Base-by-base conservation (phyloP, 2,888 invertebrate genomes). In the Tryphoninae sp. region DNA sequence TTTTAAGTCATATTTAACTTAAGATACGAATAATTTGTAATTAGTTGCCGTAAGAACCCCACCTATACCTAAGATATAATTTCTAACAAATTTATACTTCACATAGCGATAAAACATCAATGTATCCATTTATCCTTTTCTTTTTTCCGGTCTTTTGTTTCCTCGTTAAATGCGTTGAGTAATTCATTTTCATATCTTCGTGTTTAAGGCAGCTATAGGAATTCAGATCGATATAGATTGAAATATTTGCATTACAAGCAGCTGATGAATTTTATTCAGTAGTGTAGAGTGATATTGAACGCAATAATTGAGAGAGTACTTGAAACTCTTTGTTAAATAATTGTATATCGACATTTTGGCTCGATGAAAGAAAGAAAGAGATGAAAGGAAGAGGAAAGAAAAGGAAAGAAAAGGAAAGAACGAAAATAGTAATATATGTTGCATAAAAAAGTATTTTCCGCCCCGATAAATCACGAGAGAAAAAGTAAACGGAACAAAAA, bases 281-380 rank as follows among this genome's bases (percentile, higher is more conserved):
- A 81, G 74, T 51, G 51, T 78, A 71, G 33, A 33, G 78, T 78
- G 81, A 78, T 75, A 73, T 78, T 69, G 78, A 82, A 83, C 82
- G 83, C 83, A 84, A 83, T 83, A 83, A 84, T 72, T 58, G 77
- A 69, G 78, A 71, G 71, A 73, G 62, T 69, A 22, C 59, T 33
- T 19, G 49, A 80, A 33, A 68, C 78, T 77, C 76, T 69, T 69
- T 74, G 73, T 80, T 82, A 40, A 80, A 77, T 80, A 76, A 80
- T 71, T 80, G 26, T 80, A 80, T 80, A 64, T 51, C 49, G 42
- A 49, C 42, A 53, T 65, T 81, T 65, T 68, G 42, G 26, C 62
- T 81, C 74, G 73, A 8, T 33, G 8, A 53, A 65, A 65, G 45
- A 65, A 49, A 49, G 45, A 16, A 16, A 65, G 33, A 13, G 19